Conservation (phyloP, 1,140 invertebrate species). For the Heliconius congener region DNA sequence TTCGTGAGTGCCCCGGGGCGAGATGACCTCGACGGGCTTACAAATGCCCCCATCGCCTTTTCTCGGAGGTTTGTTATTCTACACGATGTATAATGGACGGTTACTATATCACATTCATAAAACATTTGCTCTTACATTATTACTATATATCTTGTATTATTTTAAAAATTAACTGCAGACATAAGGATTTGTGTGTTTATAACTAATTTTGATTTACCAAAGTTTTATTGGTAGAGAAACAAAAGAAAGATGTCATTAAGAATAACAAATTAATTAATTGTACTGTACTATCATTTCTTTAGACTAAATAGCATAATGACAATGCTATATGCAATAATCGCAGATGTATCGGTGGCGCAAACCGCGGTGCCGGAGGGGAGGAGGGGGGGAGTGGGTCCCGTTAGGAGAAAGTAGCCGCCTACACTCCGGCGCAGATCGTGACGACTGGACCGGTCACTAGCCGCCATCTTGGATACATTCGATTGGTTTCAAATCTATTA, state of each 20-base stretch:
- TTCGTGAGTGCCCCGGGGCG: constrained; percentile 53
- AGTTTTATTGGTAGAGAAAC: neutral
- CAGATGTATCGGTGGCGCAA: constrained; percentile 56
- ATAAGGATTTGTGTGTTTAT: neutral
- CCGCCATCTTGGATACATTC: constrained; percentile 51
- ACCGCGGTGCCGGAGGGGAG: constrained; percentile 27
- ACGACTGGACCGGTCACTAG: constrained; percentile 46
- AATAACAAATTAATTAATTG: constrained; percentile 29
- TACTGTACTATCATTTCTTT: constrained; percentile 54
- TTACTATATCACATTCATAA: constrained; percentile 13
- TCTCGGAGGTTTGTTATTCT: constrained; percentile 24
- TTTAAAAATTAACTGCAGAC: too few relatives aligned
- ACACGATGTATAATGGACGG: constrained; percentile 20
- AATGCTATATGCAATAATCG: constrained; percentile 49
- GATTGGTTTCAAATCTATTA: constrained; percentile 35
- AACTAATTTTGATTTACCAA: neutral
- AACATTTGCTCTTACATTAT: constrained; percentile 12
- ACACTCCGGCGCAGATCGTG: constrained; percentile 65
- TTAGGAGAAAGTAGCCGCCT: constrained; percentile 79
- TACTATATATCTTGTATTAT: neutral
- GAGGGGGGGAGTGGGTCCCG: constrained; percentile 58
- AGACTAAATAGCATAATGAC: constrained; percentile 62
- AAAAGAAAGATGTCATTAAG: neutral
- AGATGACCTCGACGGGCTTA: constrained; percentile 35
- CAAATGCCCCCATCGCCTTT: constrained; percentile 37